Percentiles rank a stretch among this genome's conserved stretches.
Evolutionary conservation across 2,797 vertebrate species (phyloP).

Genomic region (Gymnothorax javanicus): DNA sequence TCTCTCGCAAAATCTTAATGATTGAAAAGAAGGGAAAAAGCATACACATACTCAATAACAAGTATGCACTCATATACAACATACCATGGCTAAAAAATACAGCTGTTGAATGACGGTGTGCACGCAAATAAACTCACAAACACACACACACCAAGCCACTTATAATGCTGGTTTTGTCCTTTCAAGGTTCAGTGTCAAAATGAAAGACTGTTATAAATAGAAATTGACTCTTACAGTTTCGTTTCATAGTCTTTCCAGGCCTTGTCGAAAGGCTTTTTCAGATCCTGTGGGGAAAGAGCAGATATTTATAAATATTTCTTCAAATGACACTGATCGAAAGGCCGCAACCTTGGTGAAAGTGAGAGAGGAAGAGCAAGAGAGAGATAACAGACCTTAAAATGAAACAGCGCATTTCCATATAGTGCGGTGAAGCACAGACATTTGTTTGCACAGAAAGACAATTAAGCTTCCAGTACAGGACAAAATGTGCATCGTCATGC

Average conservation of each 20-base stretch:
- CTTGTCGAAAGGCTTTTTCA: constrained; percentile 98
- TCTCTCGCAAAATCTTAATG: not conserved
- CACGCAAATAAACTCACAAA: not conserved
- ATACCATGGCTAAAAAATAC: no score
- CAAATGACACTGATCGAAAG: not conserved
- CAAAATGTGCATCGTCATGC: not conserved
- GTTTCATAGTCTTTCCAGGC: constrained; percentile 98
- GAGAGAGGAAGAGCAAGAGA: not conserved
- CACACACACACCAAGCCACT: not conserved
- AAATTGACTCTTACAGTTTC: constrained; percentile 83
- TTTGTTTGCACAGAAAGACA: not conserved
- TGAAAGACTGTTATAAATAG: not conserved
- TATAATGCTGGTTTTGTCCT: not conserved
- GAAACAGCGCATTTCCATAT: not conserved
- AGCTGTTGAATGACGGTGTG: no score
- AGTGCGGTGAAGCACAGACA: not conserved
- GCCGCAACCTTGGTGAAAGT: not conserved
- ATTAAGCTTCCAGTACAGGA: not conserved
- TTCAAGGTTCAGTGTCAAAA: not conserved
- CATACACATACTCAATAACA: not conserved
- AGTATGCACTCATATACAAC: not conserved
- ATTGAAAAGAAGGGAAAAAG: not conserved
- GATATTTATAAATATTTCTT: not conserved
- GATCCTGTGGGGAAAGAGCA: constrained; percentile 74
- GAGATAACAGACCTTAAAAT: not conserved